Conservation (phyloP, 1,140 invertebrate genomes). For the Drosophila aff. region DNA sequence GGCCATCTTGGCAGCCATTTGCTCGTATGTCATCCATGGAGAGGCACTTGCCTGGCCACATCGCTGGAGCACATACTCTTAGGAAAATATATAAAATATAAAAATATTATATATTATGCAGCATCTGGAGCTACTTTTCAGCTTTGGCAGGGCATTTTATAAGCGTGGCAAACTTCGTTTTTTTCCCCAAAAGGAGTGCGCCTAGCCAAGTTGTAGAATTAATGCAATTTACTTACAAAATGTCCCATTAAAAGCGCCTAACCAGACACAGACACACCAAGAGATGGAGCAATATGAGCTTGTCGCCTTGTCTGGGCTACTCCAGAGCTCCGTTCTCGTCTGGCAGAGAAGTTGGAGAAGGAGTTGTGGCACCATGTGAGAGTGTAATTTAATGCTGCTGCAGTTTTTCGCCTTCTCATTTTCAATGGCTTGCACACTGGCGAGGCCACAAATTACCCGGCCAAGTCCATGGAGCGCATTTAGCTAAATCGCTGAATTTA, state of each 20-base stretch:
- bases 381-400: slow-evolving; percentile 77
- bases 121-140: neutral
- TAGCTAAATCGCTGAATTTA: slow-evolving; percentile 80
- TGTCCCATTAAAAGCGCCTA: slow-evolving; percentile 75
- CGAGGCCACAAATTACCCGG: slow-evolving; percentile 73
- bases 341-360: slow-evolving; percentile 5
- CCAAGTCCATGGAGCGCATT: slow-evolving; percentile 74
- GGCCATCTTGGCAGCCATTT: slow-evolving; percentile 39
- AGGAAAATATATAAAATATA: neutral
- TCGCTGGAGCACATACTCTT: neutral
- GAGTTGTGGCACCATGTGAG: slow-evolving; percentile 5
- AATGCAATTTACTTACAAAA: slow-evolving; percentile 81
- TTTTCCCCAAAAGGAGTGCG: neutral
- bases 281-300: slow-evolving; percentile 70
- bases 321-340: neutral
- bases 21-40: slow-evolving; percentile 37
- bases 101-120: neutral
- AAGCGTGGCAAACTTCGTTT: neutral
- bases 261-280: slow-evolving; percentile 16
- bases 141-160: neutral
- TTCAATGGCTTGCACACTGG: slow-evolving; percentile 6
- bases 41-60: neutral
- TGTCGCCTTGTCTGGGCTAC: slow-evolving; percentile 60
- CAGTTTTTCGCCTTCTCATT: slow-evolving; percentile 39
- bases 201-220: slow-evolving; percentile 63